Evolutionary conservation across 2,797 vertebrate genomes (phyloP), one percentile per base, ranked within the genome.

Genomic region (Salmo trutta): DNA sequence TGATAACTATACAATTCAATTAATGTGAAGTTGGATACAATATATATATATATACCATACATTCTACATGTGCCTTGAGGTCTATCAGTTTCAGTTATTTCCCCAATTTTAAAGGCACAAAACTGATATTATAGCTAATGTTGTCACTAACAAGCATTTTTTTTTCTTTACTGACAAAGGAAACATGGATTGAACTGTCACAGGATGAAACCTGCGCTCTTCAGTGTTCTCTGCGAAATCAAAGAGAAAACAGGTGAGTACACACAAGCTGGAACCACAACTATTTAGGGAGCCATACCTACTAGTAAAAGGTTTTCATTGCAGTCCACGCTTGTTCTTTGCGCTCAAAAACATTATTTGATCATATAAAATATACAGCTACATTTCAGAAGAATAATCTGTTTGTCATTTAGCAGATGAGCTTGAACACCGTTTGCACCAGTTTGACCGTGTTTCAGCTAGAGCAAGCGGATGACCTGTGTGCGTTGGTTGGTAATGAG

Each of bases 101-200:
- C 65, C 12, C 24, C 21, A 33, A 17, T 24, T 64, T 31, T 62
- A 29, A 29, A 51, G 47, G 5, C n/a, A 67, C 8, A 51, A 15
- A 3, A 62, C 14, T 75, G 67, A 36, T 67, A 52, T 33, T 66
- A 17, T 68, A 65, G 53, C 65, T 89, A 86, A 27, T 64, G 17
- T 64, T 64, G 17, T 64, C 12, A 56, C 83, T 76, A 76, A 74
- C 71, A 76, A 51, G 74, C 41, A 83, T 82, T 68, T 75, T 21
- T 66, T 68, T 75, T 47, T 74, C 17, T 68, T 77, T 75, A 67
- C 75, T 73, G 53, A 75, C 85, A 78, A 87, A 96, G 95, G 90
- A 96, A 96, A 87, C 95, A 96, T 86, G 95, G 95, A 71, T 86
- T 96, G 79, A 96, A 96, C 91, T 96, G 95, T 91, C 95, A 96